A percentile compares a stretch with the other conserved stretches of the same genome.
These are phyloP conservation scores for Falco concolor DNA, from an alignment of 2,797 vertebrate species.

Conservation along the genomic window DNA sequence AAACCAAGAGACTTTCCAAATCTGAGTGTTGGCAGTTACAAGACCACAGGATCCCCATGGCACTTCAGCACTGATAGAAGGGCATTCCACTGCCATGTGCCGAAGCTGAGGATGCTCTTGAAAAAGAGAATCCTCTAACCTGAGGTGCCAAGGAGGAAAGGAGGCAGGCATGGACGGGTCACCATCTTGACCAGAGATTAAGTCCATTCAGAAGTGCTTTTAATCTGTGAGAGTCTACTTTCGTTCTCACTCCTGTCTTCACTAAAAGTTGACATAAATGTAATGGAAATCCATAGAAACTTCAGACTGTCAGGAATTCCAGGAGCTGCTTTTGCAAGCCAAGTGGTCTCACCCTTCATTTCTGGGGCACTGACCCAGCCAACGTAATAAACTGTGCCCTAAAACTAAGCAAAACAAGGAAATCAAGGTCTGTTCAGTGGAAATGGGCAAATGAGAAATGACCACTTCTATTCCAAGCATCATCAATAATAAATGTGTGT, in stretches of 20 bases:
- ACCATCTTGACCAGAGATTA: neutral
- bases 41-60: fast-evolving
- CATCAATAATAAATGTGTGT: neutral
- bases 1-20: neutral
- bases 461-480: neutral
- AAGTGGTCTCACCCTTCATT: neutral
- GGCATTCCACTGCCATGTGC: neutral
- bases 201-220: neutral
- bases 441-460: neutral
- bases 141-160: neutral
- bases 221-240: neutral
- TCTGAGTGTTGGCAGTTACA: neutral
- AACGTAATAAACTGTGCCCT: neutral
- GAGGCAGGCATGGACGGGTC: neutral
- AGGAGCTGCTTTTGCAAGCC: neutral
- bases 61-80: neutral
- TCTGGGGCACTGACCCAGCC: neutral
- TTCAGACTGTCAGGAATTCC: neutral
- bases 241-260: neutral
- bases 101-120: neutral
- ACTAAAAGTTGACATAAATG: neutral
- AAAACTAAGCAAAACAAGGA: neutral
- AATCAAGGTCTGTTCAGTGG: neutral
- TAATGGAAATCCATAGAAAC: neutral
- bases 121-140: neutral